Evolutionary conservation across 1,140 invertebrate species (phyloP).

Genomic region (Drosophila pruinosa): DNA sequence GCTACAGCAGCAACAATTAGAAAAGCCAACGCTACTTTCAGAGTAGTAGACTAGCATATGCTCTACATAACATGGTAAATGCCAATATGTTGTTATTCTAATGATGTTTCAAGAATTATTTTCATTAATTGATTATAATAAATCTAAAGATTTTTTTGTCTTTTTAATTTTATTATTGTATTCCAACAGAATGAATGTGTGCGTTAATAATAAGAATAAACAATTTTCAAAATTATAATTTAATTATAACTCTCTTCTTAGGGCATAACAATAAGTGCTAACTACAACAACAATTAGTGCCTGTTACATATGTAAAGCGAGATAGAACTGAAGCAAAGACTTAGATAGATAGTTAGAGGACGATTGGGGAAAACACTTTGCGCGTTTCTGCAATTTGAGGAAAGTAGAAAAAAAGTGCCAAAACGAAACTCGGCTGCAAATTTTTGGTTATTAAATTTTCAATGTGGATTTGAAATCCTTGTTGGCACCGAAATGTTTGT

Average conservation of each 20-base stretch:
- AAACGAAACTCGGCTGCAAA: slow-evolving; percentile 35
- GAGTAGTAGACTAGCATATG: neutral
- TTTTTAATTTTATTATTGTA: no score
- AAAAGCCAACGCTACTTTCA: neutral
- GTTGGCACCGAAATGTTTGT: slow-evolving; percentile 14
- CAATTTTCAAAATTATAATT: no score
- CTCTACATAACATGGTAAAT: no score
- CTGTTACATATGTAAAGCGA: neutral
- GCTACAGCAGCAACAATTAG: slow-evolving; percentile 55
- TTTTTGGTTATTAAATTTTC: slow-evolving; percentile 79
- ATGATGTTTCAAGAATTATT: no score
- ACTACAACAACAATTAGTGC: slow-evolving; percentile 24
- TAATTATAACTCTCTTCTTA: no score
- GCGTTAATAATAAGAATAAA: no score
- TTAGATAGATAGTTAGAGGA: neutral
- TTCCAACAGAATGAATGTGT: no score
- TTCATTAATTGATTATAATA: no score
- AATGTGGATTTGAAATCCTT: slow-evolving; percentile 53
- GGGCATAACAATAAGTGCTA: slow-evolving; percentile 34
- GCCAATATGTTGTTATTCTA: no score
- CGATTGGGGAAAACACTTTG: slow-evolving; percentile 10
- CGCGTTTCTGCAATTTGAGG: slow-evolving; percentile 29
- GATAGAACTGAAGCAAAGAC: neutral
- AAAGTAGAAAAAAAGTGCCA: slow-evolving; percentile 12
- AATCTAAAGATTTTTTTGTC: no score